Base-by-base conservation (phyloP, 2,113 vertebrate genomes). In the Poicephalus gulielmi region DNA sequence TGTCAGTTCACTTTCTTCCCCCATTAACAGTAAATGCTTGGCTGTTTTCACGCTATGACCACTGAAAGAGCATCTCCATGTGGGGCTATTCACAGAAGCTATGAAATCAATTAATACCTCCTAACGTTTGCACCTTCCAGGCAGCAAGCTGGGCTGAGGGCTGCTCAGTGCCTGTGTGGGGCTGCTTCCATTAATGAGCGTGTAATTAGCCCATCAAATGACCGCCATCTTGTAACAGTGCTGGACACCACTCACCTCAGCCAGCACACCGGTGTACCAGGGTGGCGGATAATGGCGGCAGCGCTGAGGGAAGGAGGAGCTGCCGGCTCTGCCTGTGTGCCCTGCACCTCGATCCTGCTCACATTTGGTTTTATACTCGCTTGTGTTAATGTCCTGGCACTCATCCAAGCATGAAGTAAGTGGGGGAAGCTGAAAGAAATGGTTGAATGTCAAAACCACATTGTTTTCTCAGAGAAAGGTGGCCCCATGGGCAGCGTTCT, bases 251-350 rank as follows among this genome's bases (percentile, higher is more conserved):
- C 57, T 59, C 57, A 23, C 57, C 57, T 59, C 57, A 59, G 22
- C 57, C 33, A 15, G 57, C 33, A 35, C 33, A 35, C 22, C 3
- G 9, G 33, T 10, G 57, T 15, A 23, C 57, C 57, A 16, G 57
- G 6, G 17, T 1, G 4, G 47, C 1, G 3, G 44, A 49, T 13
- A 11, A 10, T 30, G 74, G 53, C 0, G 3, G 67, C 10, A 1
- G 2, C 0, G 2, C 47, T 49, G 47, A 81, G 33, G 28, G 63
- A 31, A 62, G 37, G 68, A 0, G 52, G n/a, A 49, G 57, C 49
- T 5, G 57, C 46, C 0, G 0, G 6, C 66, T 20, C 62, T 5
- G 2, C 39, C 53, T 12, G 44, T 3, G 0, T 1, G 4, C 31
- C 55, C 37, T 0, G 0, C 0, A 4, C 17, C 44, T 81, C 1